Conservation (phyloP, 2,888 invertebrate genomes). For the Tipula vernalis region DNA sequence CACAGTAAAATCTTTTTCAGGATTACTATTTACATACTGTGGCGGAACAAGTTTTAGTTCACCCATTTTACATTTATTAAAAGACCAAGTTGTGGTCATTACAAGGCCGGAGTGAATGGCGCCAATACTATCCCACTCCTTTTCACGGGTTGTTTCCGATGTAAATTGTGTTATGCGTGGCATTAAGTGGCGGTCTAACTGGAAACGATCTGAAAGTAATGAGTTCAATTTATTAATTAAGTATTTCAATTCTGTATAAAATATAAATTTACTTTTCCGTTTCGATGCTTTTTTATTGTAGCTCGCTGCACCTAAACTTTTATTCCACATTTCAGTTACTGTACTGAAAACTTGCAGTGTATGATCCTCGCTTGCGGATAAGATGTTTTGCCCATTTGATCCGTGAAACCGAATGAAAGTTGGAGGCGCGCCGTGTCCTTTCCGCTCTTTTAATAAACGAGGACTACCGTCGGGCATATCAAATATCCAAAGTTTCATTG, state of each 20-base stretch:
- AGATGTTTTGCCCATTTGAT: slow-evolving; percentile 58
- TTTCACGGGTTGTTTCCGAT: slow-evolving; percentile 71
- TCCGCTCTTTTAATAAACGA: slow-evolving; percentile 61
- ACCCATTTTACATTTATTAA: slow-evolving; percentile 73
- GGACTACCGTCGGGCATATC: slow-evolving; percentile 87
- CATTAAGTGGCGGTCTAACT: slow-evolving; percentile 55
- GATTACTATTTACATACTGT: slow-evolving; percentile 39
- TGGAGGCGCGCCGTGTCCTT: slow-evolving; percentile 78
- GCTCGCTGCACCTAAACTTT: slow-evolving; percentile 78
- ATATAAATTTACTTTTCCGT: slow-evolving; percentile 43
- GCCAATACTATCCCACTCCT: slow-evolving; percentile 89
- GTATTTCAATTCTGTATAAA: background rate
- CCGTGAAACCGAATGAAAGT: slow-evolving; percentile 74
- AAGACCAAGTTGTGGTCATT: slow-evolving; percentile 82
- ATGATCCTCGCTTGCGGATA: slow-evolving; percentile 71
- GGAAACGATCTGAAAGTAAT: slow-evolving; percentile 37
- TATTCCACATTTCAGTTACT: slow-evolving; percentile 70
- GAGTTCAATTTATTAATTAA: background rate
- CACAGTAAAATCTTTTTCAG: slow-evolving; percentile 30
- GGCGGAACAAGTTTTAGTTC: slow-evolving; percentile 61
- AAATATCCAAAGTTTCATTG: slow-evolving; percentile 82
- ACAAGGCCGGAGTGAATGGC: slow-evolving; percentile 59
- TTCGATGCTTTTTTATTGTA: slow-evolving; percentile 68
- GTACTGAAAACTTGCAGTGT: slow-evolving; percentile 76
- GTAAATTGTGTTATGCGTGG: slow-evolving; percentile 70